Evolutionary conservation across 2,888 invertebrate species (phyloP).

Genomic region (Dysmachus trigonus): DNA sequence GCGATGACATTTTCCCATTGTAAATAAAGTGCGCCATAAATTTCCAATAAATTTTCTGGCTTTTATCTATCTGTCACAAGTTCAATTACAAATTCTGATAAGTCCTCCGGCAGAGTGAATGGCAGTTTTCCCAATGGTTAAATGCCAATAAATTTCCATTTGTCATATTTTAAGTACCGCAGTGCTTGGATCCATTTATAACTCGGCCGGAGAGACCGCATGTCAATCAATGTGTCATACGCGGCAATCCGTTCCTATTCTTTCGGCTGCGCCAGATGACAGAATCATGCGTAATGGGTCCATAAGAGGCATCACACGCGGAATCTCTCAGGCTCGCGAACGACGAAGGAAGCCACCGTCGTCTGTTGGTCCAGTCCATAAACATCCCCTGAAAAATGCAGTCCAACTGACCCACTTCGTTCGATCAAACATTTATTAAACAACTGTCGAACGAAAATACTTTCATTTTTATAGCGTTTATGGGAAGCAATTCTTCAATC

Average conservation of each 20-base stretch:
- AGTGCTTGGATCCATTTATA: slow-evolving; percentile 36
- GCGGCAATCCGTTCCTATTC: slow-evolving; percentile 34
- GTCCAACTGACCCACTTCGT: slow-evolving; percentile 13
- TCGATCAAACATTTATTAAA: slow-evolving; percentile 24
- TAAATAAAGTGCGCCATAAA: slow-evolving; percentile 30
- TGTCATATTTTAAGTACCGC: slow-evolving; percentile 45
- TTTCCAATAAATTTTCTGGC: slow-evolving; percentile 39
- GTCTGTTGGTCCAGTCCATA: slow-evolving; percentile 12
- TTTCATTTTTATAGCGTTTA: slow-evolving; percentile 34
- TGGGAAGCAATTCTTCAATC: slow-evolving; percentile 31
- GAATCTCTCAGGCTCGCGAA: neutral
- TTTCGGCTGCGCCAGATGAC: slow-evolving; percentile 17
- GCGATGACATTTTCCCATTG: slow-evolving; percentile 23
- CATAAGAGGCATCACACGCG: slow-evolving; percentile 13
- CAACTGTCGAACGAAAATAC: slow-evolving; percentile 16
- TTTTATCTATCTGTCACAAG: slow-evolving; percentile 38
- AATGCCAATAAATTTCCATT: slow-evolving; percentile 45
- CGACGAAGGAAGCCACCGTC: neutral
- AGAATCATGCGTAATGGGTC: slow-evolving; percentile 37
- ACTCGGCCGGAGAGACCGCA: slow-evolving; percentile 26
- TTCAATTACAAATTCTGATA: slow-evolving; percentile 43
- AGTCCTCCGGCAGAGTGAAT: slow-evolving; percentile 25
- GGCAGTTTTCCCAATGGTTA: slow-evolving; percentile 36
- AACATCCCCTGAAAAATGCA: slow-evolving; percentile 34
- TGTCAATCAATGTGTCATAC: slow-evolving; percentile 41